A percentile compares a stretch with the other conserved stretches of the same genome.
These are phyloP conservation scores for Paratilapia polleni DNA, from an alignment of 2,113 vertebrate species.

Conservation along the genomic window DNA sequence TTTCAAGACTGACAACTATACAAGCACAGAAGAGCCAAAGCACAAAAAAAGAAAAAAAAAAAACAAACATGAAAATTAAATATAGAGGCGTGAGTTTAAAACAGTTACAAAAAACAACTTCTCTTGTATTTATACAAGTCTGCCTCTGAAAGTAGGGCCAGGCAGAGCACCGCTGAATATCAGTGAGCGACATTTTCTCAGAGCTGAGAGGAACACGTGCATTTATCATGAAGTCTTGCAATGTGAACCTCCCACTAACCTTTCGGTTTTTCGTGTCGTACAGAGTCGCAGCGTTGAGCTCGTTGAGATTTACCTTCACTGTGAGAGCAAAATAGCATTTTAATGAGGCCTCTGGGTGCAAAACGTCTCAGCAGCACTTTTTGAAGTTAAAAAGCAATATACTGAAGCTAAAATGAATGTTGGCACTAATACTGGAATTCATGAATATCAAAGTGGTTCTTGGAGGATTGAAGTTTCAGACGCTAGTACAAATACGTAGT, in stretches of 20 bases:
- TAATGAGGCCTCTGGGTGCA: conserved; percentile 43
- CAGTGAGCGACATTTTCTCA: background rate
- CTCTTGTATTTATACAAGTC: background rate
- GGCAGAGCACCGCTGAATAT: conserved; percentile 25
- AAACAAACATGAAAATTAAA: background rate
- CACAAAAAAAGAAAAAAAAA: too few species aligned
- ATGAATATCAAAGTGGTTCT: conserved; percentile 55
- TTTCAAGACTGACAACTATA: too few species aligned
- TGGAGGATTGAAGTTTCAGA: conserved; percentile 6
- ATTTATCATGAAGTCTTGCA: background rate
- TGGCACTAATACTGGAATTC: conserved; percentile 43
- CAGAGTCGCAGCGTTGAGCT: background rate
- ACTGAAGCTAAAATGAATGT: conserved; percentile 50
- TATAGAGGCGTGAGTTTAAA: background rate
- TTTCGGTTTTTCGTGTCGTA: background rate
- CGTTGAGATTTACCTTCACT: conserved; percentile 12
- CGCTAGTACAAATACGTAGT: background rate
- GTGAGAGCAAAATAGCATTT: conserved; percentile 39
- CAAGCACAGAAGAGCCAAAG: too few species aligned
- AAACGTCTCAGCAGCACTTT: conserved; percentile 53
- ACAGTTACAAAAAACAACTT: background rate
- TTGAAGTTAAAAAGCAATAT: conserved; percentile 53
- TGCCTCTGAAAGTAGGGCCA: background rate
- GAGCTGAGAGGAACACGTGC: background rate
- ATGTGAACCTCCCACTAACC: background rate